Percentiles rank a stretch among this genome's conserved stretches.
phyloP scores from a whole-genome alignment of 2,113 vertebrate genomes.

The Raja brachyura region DNA sequence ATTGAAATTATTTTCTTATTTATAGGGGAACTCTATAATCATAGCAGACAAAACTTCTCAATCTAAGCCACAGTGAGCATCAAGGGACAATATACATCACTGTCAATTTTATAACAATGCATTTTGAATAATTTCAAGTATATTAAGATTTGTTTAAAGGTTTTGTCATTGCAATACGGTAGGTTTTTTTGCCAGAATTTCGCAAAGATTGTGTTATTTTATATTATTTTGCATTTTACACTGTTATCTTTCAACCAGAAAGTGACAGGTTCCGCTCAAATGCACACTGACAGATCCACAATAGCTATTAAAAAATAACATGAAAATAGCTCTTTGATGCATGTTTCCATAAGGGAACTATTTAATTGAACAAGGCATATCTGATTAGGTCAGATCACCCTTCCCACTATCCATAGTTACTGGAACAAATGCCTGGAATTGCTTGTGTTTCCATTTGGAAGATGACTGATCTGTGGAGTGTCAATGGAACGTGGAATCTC shows the following conservation, averaged over 20 bases:
- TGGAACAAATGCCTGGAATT: too few species aligned
- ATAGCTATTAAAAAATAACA: too few species aligned
- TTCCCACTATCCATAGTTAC: too few species aligned
- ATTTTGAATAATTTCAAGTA: background rate
- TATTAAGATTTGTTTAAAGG: background rate
- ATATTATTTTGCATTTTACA: background rate
- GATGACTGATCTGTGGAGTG: too few species aligned
- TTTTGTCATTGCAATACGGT: background rate
- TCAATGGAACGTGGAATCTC: too few species aligned
- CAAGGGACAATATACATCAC: background rate
- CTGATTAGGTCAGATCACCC: background rate
- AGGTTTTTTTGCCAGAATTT: background rate
- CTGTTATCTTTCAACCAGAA: background rate
- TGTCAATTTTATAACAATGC: background rate
- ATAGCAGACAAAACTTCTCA: background rate
- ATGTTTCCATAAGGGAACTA: background rate
- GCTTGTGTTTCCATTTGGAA: too few species aligned
- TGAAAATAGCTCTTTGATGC: background rate
- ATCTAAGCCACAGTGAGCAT: background rate
- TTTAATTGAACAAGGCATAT: background rate
- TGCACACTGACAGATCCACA: background rate
- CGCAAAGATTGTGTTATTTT: background rate
- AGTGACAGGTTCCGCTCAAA: background rate
- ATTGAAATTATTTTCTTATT: constrained; percentile 21
- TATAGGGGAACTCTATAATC: background rate